Evolutionary conservation across 2,797 vertebrate genomes (phyloP), one percentile per base, ranked within the genome.

Genomic region (Margarornis squamiger): DNA sequence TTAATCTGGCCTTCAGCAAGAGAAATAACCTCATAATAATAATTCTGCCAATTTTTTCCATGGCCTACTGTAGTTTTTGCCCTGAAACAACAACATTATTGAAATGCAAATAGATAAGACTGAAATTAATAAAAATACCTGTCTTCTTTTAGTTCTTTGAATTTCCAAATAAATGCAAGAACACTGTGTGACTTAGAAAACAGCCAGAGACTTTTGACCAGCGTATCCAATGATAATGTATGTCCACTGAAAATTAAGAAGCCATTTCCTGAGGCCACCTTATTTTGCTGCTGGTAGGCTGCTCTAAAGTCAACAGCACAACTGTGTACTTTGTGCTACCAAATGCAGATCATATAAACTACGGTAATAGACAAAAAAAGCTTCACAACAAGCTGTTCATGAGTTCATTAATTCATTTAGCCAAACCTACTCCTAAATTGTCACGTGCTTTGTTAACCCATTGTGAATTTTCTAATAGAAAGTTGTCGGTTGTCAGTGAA

Each of bases 31-130:
- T 70, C 12, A 32, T 61, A 74, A 57, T 76, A 87, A 74, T 71
- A 2, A 57, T 72, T 66, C 3, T 49, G 30, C 24, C 38, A 13
- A 1, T 26, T 55, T 91, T 32, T 51, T n/a, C n/a, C 15, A 62
- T 66, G 14, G 4, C 8, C 27, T 39, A 34, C 7, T 78, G 19
- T 29, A 79, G 16, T 61, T 76, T 62, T 80, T 86, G 8, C 24
- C 46, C 59, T 75, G 45, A 93, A 95, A 90, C 76, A 94, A 62
- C 45, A 95, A 41, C n/a, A 72, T 84, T 71, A 55, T 71, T 88
- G 67, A 93, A 95, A 89, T 91, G n/a, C 38, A 94, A 86, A 82
- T 82, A 86, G 57, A 45, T 84, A 81, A 87, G 65, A 43, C 4
- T 70, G n/a, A 84, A 90, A 91, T 73, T 70, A 78, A 83, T 75